These are phyloP conservation scores for Dascillus cervinus DNA, from an alignment of 2,888 invertebrate species.

Conservation along the genomic window DNA sequence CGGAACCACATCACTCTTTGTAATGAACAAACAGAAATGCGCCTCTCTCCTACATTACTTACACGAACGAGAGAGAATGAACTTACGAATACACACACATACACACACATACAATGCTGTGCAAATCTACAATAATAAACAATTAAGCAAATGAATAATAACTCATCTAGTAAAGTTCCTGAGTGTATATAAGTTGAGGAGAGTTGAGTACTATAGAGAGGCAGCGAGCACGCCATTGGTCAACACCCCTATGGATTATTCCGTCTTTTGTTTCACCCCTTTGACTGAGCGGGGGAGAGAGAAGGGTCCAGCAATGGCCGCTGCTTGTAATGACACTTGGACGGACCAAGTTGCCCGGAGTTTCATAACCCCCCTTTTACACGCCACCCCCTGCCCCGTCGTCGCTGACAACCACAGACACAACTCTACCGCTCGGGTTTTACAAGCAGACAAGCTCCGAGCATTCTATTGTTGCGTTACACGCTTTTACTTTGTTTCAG, in stretches of 20 bases:
- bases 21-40: conserved; percentile 2
- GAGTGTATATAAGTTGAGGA: conserved; percentile 9
- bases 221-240: conserved; percentile 38
- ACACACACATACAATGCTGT: too few species aligned
- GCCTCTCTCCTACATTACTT: too few species aligned
- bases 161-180: conserved; percentile 17
- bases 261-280: conserved; percentile 44
- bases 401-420: conserved; percentile 26
- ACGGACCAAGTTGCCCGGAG: conserved; percentile 37
- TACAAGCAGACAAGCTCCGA: conserved; percentile 8
- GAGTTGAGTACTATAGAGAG: conserved; percentile 20
- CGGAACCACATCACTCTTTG: conserved; percentile 6
- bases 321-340: conserved; percentile 43
- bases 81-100: too few species aligned
- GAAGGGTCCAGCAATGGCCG: conserved; percentile 38
- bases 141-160: conserved; percentile 25
- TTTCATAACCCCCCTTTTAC: conserved; percentile 28
- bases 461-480: conserved; percentile 3
- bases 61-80: too few species aligned
- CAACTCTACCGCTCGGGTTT: conserved; percentile 11
- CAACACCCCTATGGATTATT: conserved; percentile 44
- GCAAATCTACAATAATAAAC: too few species aligned
- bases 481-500: too few species aligned
- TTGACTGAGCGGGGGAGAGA: conserved; percentile 26
- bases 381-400: conserved; percentile 18